A percentile compares a stretch with the other conserved stretches of the same genome.
Conservation (phyloP, 2,888 invertebrate genomes). For the Syrista parreyssii region DNA sequence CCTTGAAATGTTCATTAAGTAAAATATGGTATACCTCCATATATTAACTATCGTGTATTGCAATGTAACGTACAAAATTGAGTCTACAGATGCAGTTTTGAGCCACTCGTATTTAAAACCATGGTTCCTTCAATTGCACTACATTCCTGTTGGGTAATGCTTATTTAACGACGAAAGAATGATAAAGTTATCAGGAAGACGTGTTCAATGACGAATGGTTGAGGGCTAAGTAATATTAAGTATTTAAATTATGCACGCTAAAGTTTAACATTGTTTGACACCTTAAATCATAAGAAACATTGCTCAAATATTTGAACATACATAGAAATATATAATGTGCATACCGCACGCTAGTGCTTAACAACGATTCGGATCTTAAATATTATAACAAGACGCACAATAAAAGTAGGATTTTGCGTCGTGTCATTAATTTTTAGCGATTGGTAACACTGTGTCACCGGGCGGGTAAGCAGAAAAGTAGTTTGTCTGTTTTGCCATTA, state of each 20-base stretch:
- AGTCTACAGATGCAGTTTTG: neutral
- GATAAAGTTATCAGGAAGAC: neutral
- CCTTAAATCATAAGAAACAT: neutral
- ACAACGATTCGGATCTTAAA: neutral
- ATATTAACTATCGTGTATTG: neutral
- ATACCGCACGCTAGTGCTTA: neutral
- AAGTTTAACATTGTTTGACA: neutral
- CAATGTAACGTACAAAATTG: neutral
- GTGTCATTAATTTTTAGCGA: neutral
- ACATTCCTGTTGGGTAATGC: neutral
- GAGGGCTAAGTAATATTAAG: neutral
- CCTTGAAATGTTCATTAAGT: neutral
- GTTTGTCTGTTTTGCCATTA: constrained; percentile 16
- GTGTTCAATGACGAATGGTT: neutral
- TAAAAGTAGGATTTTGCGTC: neutral
- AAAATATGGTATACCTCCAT: neutral
- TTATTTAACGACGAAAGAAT: neutral
- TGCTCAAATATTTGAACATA: neutral
- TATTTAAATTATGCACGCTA: neutral
- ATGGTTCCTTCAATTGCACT: neutral
- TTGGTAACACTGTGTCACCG: constrained; percentile 44
- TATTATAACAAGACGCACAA: neutral
- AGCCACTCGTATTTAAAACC: neutral
- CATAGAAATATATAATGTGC: neutral
- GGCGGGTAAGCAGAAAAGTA: constrained; percentile 28